phyloP scores from a whole-genome alignment of 2,888 invertebrate species.

The Peribatodes rhomboidaria region DNA sequence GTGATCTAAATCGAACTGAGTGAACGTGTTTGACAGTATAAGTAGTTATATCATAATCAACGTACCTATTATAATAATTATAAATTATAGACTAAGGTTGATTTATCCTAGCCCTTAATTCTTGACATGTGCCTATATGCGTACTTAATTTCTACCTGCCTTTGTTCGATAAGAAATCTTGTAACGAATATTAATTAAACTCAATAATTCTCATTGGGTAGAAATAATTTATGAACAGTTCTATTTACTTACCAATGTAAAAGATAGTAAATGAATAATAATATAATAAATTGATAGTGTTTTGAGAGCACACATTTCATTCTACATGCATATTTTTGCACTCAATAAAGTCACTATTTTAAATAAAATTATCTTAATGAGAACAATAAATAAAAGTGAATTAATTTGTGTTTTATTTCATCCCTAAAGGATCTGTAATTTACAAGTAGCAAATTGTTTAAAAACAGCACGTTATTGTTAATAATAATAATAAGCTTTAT shows the following conservation, averaged over 20 bases:
- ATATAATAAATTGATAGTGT: constrained; percentile 63
- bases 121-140: constrained; percentile 38
- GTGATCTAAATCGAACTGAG: not conserved
- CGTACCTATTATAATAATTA: constrained; percentile 8
- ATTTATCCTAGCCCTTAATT: constrained; percentile 24
- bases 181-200: constrained; percentile 21
- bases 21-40: constrained; percentile 8
- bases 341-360: constrained; percentile 83
- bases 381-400: constrained; percentile 77
- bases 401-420: constrained; percentile 64
- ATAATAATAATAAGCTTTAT: no score
- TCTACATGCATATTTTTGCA: constrained; percentile 82
- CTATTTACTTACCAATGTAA: constrained; percentile 26
- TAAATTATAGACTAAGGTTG: constrained; percentile 14
- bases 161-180: constrained; percentile 29
- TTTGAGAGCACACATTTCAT: constrained; percentile 78
- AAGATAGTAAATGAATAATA: constrained; percentile 25
- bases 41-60: not conserved
- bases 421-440: not conserved
- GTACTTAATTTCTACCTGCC: constrained; percentile 30
- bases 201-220: constrained; percentile 13
- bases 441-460: not conserved
- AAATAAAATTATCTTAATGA: constrained; percentile 76
- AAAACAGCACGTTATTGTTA: no score
- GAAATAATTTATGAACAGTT: constrained; percentile 23